phyloP scores from a whole-genome alignment of 2,797 vertebrate species.

The Astyanax mexicanus region DNA sequence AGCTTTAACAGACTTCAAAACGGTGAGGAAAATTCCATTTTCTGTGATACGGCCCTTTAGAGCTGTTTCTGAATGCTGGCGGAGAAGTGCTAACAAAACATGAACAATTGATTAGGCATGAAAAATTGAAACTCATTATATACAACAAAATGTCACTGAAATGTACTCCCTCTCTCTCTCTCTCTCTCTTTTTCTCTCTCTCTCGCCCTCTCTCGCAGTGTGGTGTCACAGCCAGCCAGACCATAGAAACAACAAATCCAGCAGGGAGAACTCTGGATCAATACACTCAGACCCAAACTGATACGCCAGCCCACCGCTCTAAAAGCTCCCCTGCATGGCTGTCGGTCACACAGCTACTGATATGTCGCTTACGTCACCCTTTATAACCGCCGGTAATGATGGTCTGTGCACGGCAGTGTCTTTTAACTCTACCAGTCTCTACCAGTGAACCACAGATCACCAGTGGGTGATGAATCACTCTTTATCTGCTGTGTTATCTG shows the following conservation, averaged over 20 bases:
- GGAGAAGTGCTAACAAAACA: not conserved
- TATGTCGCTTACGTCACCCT: constrained; percentile 1
- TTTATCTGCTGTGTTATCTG: no score
- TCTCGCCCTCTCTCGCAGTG: not conserved
- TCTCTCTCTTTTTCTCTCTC: constrained; percentile 6
- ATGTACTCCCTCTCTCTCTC: constrained; percentile 1
- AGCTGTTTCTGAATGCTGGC: not conserved
- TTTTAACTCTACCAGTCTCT: constrained; percentile 33
- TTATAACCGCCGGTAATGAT: not conserved
- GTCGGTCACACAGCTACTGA: constrained; percentile 2
- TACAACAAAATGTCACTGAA: constrained; percentile 3
- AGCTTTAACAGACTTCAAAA: not conserved
- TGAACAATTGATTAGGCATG: not conserved
- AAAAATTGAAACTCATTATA: not conserved
- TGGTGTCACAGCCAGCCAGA: constrained; percentile 17
- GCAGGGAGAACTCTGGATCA: constrained; percentile 20
- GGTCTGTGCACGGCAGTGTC: constrained; percentile 22
- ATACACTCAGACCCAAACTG: constrained; percentile 20
- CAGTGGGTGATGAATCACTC: no score
- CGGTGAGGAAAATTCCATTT: not conserved
- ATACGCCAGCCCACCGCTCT: not conserved
- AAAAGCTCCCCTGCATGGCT: constrained; percentile 28
- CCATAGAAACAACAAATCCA: constrained; percentile 17
- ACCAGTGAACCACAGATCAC: no score
- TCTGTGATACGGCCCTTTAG: not conserved